A percentile compares a stretch with the other conserved stretches of the same genome.
phyloP scores from a whole-genome alignment of 2,113 vertebrate genomes.

The Scalopus aquaticus region DNA sequence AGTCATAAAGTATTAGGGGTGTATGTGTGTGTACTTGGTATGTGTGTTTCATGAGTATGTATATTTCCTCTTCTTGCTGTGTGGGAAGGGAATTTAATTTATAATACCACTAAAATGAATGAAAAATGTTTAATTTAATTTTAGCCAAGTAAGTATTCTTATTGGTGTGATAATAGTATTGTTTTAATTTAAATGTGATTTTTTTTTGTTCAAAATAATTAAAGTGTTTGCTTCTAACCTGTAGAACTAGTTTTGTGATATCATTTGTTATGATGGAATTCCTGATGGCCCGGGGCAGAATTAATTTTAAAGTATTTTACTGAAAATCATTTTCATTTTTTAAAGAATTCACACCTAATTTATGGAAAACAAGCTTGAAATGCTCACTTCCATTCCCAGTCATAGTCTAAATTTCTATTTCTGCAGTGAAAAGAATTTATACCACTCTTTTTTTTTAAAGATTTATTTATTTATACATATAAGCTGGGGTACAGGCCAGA shows the following conservation, averaged over 20 bases:
- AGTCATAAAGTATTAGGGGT: conserved; percentile 23
- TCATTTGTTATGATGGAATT: conserved; percentile 21
- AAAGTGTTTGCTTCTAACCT: not conserved
- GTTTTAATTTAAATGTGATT: conserved; percentile 21
- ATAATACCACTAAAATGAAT: not conserved
- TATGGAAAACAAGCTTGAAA: not conserved
- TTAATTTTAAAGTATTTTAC: not conserved
- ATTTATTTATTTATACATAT: too few species aligned
- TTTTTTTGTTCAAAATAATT: conserved; percentile 38
- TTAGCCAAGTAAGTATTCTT: not conserved
- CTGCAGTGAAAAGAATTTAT: not conserved
- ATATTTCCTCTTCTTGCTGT: conserved; percentile 9
- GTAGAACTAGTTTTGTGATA: not conserved
- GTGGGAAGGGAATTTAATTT: not conserved
- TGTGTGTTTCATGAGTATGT: not conserved
- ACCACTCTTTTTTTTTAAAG: too few species aligned
- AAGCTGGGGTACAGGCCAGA: too few species aligned
- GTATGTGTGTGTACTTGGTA: not conserved
- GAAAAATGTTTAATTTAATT: conserved; percentile 38
- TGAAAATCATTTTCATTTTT: conserved; percentile 36
- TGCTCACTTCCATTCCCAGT: not conserved
- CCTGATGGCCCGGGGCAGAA: not conserved
- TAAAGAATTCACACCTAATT: not conserved
- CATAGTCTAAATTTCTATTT: not conserved
- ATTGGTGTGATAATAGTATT: conserved; percentile 26